These are phyloP conservation scores for Aleiodes leptofemur DNA, from an alignment of 2,888 invertebrate genomes.

Conservation along the genomic window DNA sequence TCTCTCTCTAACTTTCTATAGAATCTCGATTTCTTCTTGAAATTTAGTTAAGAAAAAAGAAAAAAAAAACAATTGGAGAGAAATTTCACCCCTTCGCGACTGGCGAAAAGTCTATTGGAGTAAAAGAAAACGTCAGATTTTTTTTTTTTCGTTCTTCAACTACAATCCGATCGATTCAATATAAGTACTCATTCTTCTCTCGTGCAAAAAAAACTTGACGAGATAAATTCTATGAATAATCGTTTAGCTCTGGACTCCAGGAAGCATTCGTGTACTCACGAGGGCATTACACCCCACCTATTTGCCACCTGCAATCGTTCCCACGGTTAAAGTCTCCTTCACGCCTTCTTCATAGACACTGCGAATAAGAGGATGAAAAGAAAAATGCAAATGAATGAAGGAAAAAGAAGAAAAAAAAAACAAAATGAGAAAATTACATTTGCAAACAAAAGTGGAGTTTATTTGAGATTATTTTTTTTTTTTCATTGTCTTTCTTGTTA, in stretches of 20 bases:
- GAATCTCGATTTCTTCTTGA: conserved; percentile 31
- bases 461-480: no score
- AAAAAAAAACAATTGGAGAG: conserved; percentile 5
- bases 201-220: not conserved
- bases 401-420: not conserved
- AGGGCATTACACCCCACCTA: conserved; percentile 52
- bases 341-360: conserved; percentile 26
- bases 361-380: not conserved
- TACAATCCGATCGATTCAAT: no score
- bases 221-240: conserved; percentile 51
- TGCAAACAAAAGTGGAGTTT: conserved; percentile 5
- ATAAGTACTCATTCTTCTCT: no score
- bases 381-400: conserved; percentile 1
- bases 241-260: conserved; percentile 36
- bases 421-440: not conserved
- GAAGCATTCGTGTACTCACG: conserved; percentile 46
- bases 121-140: no score
- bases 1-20: conserved; percentile 62
- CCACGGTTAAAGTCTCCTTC: conserved; percentile 31
- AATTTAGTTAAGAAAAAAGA: conserved; percentile 39
- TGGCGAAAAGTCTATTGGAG: no score
- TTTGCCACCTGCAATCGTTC: conserved; percentile 28
- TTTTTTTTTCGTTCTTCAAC: no score
- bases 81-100: not conserved
- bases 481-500: not conserved